These are phyloP conservation scores for Coboldia fuscipes DNA, from an alignment of 1,140 invertebrate genomes.

Conservation along the genomic window DNA sequence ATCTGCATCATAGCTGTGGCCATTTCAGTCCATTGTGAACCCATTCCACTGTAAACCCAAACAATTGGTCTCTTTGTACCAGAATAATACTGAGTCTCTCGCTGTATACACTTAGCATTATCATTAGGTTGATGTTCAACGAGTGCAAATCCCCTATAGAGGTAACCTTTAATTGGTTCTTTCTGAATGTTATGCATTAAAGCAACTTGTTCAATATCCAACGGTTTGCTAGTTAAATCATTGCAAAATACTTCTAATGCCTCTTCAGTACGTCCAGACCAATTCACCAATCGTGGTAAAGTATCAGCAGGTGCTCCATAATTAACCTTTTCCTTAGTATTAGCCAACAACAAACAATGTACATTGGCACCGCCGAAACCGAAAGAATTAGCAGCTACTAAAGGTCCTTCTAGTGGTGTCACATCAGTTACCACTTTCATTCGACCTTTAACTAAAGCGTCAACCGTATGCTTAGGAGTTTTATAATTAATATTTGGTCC, in stretches of 20 bases:
- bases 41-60: slow-evolving; percentile 83
- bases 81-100: slow-evolving; percentile 31
- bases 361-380: slow-evolving; percentile 59
- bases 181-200: slow-evolving; percentile 30
- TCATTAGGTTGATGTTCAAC: slow-evolving; percentile 24
- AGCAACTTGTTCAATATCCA: slow-evolving; percentile 30
- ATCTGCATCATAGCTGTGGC: slow-evolving; percentile 38
- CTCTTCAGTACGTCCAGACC: slow-evolving; percentile 32
- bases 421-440: slow-evolving; percentile 47
- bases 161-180: slow-evolving; percentile 28
- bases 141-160: slow-evolving; percentile 32
- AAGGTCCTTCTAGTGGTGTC: slow-evolving; percentile 33
- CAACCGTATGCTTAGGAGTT: slow-evolving; percentile 45
- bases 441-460: slow-evolving; percentile 42
- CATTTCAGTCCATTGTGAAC: slow-evolving; percentile 75
- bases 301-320: slow-evolving; percentile 26
- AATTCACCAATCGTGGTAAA: slow-evolving; percentile 28
- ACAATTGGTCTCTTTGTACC: slow-evolving; percentile 47
- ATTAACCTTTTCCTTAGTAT: slow-evolving; percentile 26
- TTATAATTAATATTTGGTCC: slow-evolving; percentile 64
- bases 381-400: slow-evolving; percentile 59
- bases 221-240: slow-evolving; percentile 30
- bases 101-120: slow-evolving; percentile 20
- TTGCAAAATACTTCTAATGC: slow-evolving; percentile 44
- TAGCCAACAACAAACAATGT: slow-evolving; percentile 43